A percentile compares a stretch with the other conserved stretches of the same genome.
Conservation (phyloP, 1,140 invertebrate species). For the Rhopalosiphum padi region DNA sequence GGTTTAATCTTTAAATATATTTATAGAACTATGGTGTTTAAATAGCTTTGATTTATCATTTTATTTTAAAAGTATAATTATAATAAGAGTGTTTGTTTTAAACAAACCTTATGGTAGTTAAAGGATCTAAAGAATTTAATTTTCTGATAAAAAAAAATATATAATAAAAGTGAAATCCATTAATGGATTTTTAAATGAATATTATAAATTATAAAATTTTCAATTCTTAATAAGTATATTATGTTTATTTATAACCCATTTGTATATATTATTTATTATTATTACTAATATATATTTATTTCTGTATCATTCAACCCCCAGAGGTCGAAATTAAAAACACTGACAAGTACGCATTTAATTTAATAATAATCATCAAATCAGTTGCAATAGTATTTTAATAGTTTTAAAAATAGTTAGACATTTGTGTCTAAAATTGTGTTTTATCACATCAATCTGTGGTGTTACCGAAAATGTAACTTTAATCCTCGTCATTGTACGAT, state of each 20-base stretch:
- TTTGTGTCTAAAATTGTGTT: too few relatives aligned
- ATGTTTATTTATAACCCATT: neutral
- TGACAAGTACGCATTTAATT: neutral
- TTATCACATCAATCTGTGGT: too few relatives aligned
- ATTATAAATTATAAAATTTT: neutral
- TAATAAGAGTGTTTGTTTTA: neutral
- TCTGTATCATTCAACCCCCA: neutral
- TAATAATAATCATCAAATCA: neutral
- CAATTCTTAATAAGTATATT: neutral
- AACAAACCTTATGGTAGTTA: neutral
- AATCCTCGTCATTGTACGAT: too few relatives aligned
- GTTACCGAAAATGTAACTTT: too few relatives aligned
- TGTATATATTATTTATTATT: neutral
- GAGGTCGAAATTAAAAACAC: neutral
- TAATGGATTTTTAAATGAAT: neutral
- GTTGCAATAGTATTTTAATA: neutral
- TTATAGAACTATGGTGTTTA: neutral
- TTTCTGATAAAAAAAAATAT: neutral
- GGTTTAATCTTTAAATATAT: slow-evolving; percentile 2
- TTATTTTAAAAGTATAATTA: neutral
- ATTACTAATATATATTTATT: neutral
- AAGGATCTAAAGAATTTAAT: neutral
- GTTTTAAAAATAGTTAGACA: neutral
- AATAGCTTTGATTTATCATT: neutral
- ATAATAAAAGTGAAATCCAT: neutral